Conservation (phyloP, 2,888 invertebrate genomes). For the Bugulina stolonifera region DNA sequence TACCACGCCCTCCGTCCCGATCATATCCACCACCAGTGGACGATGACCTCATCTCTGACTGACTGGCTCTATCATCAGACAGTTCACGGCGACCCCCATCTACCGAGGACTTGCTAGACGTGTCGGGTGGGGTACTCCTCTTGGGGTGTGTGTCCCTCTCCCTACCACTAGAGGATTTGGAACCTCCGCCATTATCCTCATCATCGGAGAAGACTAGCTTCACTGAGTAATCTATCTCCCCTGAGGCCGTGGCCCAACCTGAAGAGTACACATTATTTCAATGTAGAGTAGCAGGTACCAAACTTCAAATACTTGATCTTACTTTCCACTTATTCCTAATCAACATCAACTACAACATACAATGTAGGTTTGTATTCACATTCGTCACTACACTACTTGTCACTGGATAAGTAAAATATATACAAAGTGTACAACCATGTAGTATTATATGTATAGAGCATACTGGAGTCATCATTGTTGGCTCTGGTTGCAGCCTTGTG, state of each 20-base stretch:
- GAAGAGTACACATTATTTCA: too few species aligned
- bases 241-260: slow-evolving; percentile 83
- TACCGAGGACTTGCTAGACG: not conserved
- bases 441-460: too few species aligned
- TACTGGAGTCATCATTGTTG: slow-evolving; percentile 8
- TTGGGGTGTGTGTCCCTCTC: not conserved
- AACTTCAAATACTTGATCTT: too few species aligned
- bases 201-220: slow-evolving; percentile 91
- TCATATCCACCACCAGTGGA: not conserved
- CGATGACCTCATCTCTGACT: not conserved
- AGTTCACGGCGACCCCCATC: too few species aligned
- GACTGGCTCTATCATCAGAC: not conserved
- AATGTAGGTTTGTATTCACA: too few species aligned
- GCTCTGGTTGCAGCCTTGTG: slow-evolving; percentile 12
- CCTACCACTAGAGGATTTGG: not conserved
- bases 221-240: slow-evolving; percentile 82
- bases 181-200: slow-evolving; percentile 57
- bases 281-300: too few species aligned
- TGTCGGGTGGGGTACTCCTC: not conserved
- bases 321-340: too few species aligned
- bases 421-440: too few species aligned
- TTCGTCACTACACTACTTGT: too few species aligned
- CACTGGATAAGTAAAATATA: too few species aligned
- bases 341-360: too few species aligned
- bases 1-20: not conserved